A percentile compares a stretch with the other conserved stretches of the same genome.
Evolutionary conservation across 2,888 invertebrate species (phyloP).

Genomic region (Blomia tropicalis): DNA sequence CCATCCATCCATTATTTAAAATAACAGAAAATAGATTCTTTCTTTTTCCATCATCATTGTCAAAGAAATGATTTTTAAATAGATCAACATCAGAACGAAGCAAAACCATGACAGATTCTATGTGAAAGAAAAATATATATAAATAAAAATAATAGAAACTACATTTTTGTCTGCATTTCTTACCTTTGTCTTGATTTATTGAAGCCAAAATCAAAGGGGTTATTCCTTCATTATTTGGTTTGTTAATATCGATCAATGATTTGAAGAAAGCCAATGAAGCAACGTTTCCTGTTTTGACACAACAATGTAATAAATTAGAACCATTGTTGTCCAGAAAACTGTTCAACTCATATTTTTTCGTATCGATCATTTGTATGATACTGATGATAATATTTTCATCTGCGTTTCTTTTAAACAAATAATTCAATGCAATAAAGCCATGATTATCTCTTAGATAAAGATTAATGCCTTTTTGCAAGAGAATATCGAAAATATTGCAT

Average conservation of each 20-base stretch:
- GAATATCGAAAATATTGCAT: constrained; percentile 24
- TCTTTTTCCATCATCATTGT: neutral
- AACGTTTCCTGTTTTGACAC: neutral
- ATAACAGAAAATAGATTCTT: constrained; percentile 1
- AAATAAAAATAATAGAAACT: constrained; percentile 18
- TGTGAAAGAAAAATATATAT: neutral
- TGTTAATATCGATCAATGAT: constrained; percentile 29
- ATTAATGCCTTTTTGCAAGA: constrained; percentile 23
- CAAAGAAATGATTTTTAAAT: neutral
- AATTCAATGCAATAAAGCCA: constrained; percentile 36
- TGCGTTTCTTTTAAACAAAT: constrained; percentile 30
- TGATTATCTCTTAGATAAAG: constrained; percentile 32
- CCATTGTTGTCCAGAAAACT: neutral
- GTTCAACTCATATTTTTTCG: neutral
- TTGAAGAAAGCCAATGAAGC: neutral
- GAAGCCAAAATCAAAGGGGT: constrained; percentile 39
- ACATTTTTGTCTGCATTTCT: constrained; percentile 28
- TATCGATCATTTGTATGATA: neutral
- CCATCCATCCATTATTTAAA: neutral
- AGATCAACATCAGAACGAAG: constrained; percentile 32
- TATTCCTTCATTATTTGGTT: constrained; percentile 37
- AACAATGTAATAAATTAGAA: neutral
- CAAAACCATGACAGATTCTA: constrained; percentile 37
- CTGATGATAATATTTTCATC: no score
- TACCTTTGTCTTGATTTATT: constrained; percentile 37